These are phyloP conservation scores for Xylota sylvarum DNA, from an alignment of 2,888 invertebrate species.

Conservation along the genomic window DNA sequence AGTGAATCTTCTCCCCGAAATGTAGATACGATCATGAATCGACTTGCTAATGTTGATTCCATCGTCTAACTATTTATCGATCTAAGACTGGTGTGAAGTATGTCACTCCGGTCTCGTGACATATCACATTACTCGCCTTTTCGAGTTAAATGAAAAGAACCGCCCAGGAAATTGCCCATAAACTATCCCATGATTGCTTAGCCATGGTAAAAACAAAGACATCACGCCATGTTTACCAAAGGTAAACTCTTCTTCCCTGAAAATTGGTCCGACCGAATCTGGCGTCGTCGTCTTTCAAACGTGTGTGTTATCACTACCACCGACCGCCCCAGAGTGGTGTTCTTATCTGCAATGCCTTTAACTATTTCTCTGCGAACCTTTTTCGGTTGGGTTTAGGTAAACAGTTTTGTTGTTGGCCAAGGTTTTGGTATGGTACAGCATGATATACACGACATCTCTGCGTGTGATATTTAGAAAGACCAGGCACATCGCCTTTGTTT, in stretches of 20 bases:
- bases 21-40: conserved; percentile 49
- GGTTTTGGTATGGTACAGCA: conserved; percentile 41
- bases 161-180: conserved; percentile 69
- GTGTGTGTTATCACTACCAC: conserved; percentile 44
- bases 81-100: conserved; percentile 63
- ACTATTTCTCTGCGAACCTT: conserved; percentile 40
- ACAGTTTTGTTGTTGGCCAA: conserved; percentile 41
- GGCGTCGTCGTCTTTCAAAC: conserved; percentile 10
- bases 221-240: conserved; percentile 59
- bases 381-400: conserved; percentile 37
- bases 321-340: conserved; percentile 40
- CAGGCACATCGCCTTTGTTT: conserved; percentile 41
- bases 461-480: conserved; percentile 60
- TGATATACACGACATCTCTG: conserved; percentile 42
- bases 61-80: conserved; percentile 67
- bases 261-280: conserved; percentile 16
- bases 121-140: conserved; percentile 62
- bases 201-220: conserved; percentile 57
- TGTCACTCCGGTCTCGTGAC: conserved; percentile 61
- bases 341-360: conserved; percentile 49
- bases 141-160: conserved; percentile 59
- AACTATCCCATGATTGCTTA: conserved; percentile 61
- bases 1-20: conserved; percentile 24
- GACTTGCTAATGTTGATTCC: conserved; percentile 52
- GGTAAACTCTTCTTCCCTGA: conserved; percentile 54